Conservation (phyloP, 2,888 invertebrate genomes). For the Oscheius sp. region DNA sequence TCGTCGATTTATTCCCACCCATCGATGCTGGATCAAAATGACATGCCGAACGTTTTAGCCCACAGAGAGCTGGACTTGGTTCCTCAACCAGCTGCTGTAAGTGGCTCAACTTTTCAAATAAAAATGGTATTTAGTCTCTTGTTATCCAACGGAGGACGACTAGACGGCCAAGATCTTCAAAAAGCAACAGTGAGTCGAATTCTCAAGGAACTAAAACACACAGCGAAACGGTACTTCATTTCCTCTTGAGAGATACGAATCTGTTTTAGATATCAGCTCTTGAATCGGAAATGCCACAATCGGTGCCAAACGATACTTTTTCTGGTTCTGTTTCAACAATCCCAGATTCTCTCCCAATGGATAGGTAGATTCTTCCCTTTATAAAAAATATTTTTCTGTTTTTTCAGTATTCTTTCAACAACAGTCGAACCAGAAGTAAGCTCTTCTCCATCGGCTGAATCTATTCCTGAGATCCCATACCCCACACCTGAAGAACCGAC, state of each 20-base stretch:
- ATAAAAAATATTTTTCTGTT: not conserved
- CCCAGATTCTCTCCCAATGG: not conserved
- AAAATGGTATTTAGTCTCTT: conserved; percentile 30
- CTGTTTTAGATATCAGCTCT: not conserved
- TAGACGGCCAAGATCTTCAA: conserved; percentile 25
- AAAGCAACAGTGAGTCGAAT: conserved; percentile 28
- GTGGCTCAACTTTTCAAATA: not conserved
- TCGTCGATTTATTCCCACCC: conserved; percentile 68
- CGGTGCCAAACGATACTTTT: not conserved
- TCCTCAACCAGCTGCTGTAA: not conserved
- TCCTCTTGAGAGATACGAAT: not conserved
- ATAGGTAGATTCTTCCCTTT: not conserved
- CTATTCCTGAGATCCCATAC: no score
- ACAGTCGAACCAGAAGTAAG: not conserved
- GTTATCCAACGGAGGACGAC: conserved; percentile 36
- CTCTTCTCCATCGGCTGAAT: no score
- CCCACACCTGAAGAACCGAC: not conserved
- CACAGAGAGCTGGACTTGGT: no score
- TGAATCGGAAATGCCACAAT: not conserved
- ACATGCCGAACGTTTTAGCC: not conserved
- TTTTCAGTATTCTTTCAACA: not conserved
- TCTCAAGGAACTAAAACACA: conserved; percentile 20
- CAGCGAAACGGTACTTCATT: conserved; percentile 1
- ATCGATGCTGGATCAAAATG: conserved; percentile 49
- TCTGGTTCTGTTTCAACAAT: not conserved